Base-by-base conservation (phyloP, 2,888 invertebrate genomes). In the Arenicola marina region DNA sequence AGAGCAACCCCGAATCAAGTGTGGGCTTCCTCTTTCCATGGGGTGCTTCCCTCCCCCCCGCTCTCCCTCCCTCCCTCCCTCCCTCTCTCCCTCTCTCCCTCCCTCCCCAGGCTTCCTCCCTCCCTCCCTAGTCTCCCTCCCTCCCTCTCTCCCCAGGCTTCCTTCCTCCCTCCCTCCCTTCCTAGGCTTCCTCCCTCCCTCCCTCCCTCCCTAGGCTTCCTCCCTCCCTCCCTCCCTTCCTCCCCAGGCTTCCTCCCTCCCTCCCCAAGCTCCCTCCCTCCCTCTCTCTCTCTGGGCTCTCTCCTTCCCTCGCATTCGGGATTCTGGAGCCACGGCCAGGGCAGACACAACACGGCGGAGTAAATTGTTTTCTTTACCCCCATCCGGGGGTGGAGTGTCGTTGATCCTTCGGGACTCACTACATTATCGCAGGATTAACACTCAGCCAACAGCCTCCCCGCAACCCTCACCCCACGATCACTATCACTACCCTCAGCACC, bases 1-100 rank as follows among this genome's bases (percentile, higher is more conserved):
- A n/a, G n/a, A n/a, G n/a, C n/a, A n/a, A n/a, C n/a, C 43, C 43
- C 11, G 43, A 11, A 11, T 38, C 43, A 15, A 15, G 11, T n/a
- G 43, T 38, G 11, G 43, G 43, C 43, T 38, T 38, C n/a, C 11
- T 38, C 43, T 38, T 38, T 38, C 43, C 43, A 11, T 11, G n/a
- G 43, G 43, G 43, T 38, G n/a, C 48, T 48, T 48, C 48, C 18
- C 11, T 24, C 26, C 26, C 7, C 15, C 26, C 48, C 26, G 7
- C 48, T 48, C 48, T 48, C 48, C 48, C 26, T 48, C 48, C 48
- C 26, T 48, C 48, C 48, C 26, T 48, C 48, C 26, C 26, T 48
- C 15, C 48, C 24, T 48, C 26, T 24, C 26, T 48, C 26, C 26
- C 26, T 48, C 48, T 24, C 26, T 24, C 48, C 48, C 24, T 48